These are phyloP conservation scores for Irena cyanogastra DNA, from an alignment of 2,113 vertebrate genomes.

Conservation along the genomic window DNA sequence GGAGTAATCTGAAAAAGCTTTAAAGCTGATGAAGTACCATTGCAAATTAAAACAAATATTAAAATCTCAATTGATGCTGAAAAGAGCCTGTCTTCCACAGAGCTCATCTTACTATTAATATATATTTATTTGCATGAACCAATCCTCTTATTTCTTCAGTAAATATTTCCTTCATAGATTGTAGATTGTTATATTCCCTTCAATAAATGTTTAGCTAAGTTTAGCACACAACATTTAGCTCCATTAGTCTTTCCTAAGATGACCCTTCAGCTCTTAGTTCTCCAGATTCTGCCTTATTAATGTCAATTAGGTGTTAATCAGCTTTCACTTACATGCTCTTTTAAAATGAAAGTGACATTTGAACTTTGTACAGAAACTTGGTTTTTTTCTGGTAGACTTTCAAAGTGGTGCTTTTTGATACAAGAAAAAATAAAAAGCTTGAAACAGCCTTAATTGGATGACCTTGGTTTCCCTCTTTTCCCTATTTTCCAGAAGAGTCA, in stretches of 20 bases:
- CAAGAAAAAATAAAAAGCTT: neutral
- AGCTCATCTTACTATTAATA: neutral
- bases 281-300: neutral
- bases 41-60: neutral
- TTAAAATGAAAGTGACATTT: neutral
- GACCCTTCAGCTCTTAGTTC: neutral
- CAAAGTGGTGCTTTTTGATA: neutral
- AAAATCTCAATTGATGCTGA: neutral
- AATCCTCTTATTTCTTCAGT: neutral
- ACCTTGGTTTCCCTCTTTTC: neutral
- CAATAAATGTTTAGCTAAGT: neutral
- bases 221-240: neutral
- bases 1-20: neutral
- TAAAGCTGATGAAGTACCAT: neutral
- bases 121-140: neutral
- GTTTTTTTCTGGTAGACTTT: neutral
- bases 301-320: neutral
- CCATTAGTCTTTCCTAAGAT: neutral
- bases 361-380: neutral
- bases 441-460: neutral
- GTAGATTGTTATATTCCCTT: neutral
- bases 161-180: conserved; percentile 6
- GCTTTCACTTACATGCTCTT: neutral
- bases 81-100: neutral
- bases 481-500: neutral